Evolutionary conservation across 1,140 invertebrate genomes (phyloP), one percentile per base, ranked within the genome.

Genomic region (Brachionus manjavacas): DNA sequence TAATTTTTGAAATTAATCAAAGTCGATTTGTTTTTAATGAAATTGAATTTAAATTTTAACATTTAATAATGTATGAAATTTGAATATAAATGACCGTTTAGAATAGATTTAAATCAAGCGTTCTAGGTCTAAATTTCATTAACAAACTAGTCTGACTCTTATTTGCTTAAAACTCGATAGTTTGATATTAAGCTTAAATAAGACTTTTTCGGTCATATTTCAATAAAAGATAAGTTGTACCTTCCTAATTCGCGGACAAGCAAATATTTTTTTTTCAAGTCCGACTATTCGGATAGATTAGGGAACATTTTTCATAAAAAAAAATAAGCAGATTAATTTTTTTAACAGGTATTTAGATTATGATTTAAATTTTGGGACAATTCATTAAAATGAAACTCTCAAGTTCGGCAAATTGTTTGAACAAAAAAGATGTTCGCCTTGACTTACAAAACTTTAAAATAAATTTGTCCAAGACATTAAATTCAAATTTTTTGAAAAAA

Each of bases 391-490:
- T 76, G 41, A 76, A 76, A 23, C 14, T 76, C 3, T 76, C 72
- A 46, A 46, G 41, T 49, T 76, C 72, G 23, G 43, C 72, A 23
- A 76, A 46, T 25, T 25, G 20, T 76, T 76, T 76, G 41, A 76
- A 76, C 46, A 76, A 52, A 49, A 76, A 76, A 76, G 72, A 76
- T 49, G 25, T 49, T 23, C 43, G 31, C 31, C 25, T 76, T 8
- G 41, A 76, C 31, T 76, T 76, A 49, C 41, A 76, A 23, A 49
- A 76, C 11, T 76, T 76, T 76, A 76, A 76, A 76, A 76, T 76
- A 43, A 76, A 76, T 49, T 12, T 76, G 4, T 46, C 72, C 7
- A 49, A 28, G 25, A 76, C 72, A 49, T 76, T 76, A 16, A 49
- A 49, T 49, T 76, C 72, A 49, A 28, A 76, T 49, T 76, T 76